Base-by-base conservation (phyloP, 2,113 vertebrate genomes). In the Trogon melanurus region DNA sequence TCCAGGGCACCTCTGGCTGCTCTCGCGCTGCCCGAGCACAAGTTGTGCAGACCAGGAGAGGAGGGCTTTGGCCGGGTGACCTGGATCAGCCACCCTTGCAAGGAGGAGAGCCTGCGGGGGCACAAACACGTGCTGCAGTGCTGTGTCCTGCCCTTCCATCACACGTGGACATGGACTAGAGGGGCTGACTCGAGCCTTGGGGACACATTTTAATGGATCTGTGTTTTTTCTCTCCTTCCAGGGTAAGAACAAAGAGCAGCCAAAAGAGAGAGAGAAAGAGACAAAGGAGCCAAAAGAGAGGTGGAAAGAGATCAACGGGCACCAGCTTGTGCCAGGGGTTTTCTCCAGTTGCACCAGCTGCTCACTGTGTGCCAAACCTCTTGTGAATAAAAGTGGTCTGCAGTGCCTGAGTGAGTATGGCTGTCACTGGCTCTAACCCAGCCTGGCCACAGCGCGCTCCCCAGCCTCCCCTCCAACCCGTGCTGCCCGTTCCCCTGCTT, bases 371-470 rank as follows among this genome's bases (percentile, higher is more conserved):
- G 98, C 98, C 98, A 99, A 98, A 91, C 97, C 97, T 30, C 98
- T 99, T 97, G 98, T 96, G 97, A 98, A 98, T 96, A 98, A 98
- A 98, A 98, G 98, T 96, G 98, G 98, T 95, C 98, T 99, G 96
- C 98, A 99, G 97, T 99, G 98, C 97, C 98, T 98, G 86, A 98
- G 99, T 99, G 98, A 99, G 99, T 99, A 98, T 34, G 19, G 73
- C 93, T 92, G 88, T 25, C 41, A 20, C 79, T 50, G 83, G 22
- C 48, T 65, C 30, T 47, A 23, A 11, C 69, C 13, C 48, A 67
- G 69, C 76, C 81, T 20, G 64, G 61, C 67, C 48, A 22, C 2
- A 18, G 47, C 57, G 73, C 0, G 0, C 75, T 48, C 38, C 73
- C 34, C 22, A 7, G 16, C 75, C 73, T 41, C 32, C 54, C 22